Evolutionary conservation across 2,113 vertebrate species (phyloP), one percentile per base, ranked within the genome.

Genomic region (Isurus oxyrinchus): DNA sequence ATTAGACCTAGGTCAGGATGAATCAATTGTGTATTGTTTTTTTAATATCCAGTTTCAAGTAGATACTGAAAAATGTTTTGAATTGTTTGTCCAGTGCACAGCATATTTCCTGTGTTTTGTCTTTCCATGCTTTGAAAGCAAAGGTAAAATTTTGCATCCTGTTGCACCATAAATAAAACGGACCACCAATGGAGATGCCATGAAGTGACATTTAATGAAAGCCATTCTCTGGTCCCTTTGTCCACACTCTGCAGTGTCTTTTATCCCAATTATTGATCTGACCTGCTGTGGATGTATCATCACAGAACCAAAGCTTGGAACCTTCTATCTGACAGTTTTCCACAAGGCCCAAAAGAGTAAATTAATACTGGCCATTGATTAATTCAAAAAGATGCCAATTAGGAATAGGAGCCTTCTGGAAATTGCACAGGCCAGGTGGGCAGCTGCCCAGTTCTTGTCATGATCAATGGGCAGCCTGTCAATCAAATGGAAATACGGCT

Each of bases 131-230:
- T 96, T 97, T 96, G 96, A 96, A 97, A 97, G 96, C 13, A 79
- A 97, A 97, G 97, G 35, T 59, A 96, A 97, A 96, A 88, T 96
- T 96, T 79, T 97, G 96, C 88, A 97, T 96, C 86, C 96, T 90
- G 44, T 96, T 96, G 84, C 96, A 96, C 96, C 96, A 76, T 97
- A 97, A 97, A 97, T 96, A 97, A 96, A 96, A 93, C 96, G 97
- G 81, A 79, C 96, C 96, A 97, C 96, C 93, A 96, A 97, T 96
- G 96, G 90, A 97, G 96, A 96, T 96, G 97, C 97, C 94, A 96
- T 94, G 96, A 97, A 97, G 93, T 97, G 96, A 97, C 97, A 97
- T 97, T 97, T 97, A 96, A 93, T 96, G 96, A 98, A 98, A 97
- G 96, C 96, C 96, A 25, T 97, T 97, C 96, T 69, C 96, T 97